Conservation (phyloP, 2,113 vertebrate species). For the human region DNA sequence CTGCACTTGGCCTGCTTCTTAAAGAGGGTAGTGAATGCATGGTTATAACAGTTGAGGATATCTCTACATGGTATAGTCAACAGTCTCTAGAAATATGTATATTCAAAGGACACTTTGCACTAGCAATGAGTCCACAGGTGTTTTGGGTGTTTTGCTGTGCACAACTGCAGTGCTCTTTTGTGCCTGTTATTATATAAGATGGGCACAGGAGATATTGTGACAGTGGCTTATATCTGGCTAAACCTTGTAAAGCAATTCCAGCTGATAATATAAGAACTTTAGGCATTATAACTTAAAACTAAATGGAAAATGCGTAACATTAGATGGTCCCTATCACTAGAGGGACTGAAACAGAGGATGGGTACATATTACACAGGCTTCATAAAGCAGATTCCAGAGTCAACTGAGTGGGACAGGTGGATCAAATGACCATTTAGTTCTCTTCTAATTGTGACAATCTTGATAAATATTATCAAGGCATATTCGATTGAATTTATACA, state of each 20-base stretch:
- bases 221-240: not conserved
- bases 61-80: not conserved
- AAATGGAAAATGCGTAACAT: not conserved
- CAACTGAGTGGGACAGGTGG: not conserved
- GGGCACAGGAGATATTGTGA: not conserved
- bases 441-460: not conserved
- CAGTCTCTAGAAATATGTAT: not conserved
- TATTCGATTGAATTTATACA: not conserved
- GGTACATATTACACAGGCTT: not conserved
- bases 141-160: not conserved
- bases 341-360: not conserved
- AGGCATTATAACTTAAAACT: not conserved
- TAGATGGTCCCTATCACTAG: not conserved
- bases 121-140: too few species aligned
- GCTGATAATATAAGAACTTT: not conserved
- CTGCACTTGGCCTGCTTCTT: not conserved
- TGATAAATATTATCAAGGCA: not conserved
- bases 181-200: not conserved
- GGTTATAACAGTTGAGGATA: not conserved
- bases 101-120: not conserved
- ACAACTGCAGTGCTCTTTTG: not conserved
- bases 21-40: not conserved
- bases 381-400: not conserved
- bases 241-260: not conserved
- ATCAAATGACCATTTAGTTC: not conserved